Percentiles rank a stretch among this genome's conserved stretches.
Evolutionary conservation across 2,888 invertebrate genomes (phyloP).

Genomic region (Junonia oenone): DNA sequence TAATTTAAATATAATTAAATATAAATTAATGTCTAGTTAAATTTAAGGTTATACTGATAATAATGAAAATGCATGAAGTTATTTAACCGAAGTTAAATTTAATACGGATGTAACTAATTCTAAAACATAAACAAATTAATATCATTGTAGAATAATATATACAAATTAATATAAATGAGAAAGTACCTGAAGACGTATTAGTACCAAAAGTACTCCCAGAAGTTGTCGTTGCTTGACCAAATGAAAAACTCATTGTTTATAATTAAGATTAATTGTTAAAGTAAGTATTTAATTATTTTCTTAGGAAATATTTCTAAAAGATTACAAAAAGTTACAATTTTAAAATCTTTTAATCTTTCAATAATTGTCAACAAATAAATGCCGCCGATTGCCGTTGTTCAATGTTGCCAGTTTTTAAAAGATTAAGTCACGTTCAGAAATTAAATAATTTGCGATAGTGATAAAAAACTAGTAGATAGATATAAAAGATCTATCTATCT

Average conservation of each 20-base stretch:
- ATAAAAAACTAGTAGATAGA: neutral
- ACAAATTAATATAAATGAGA: neutral
- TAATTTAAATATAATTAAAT: no score
- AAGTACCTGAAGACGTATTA: slow-evolving; percentile 52
- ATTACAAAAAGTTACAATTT: neutral
- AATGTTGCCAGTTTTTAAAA: neutral
- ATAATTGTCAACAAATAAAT: slow-evolving; percentile 10
- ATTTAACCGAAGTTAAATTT: neutral
- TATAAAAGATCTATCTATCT: no score
- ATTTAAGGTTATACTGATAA: slow-evolving; percentile 7
- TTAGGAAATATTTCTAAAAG: neutral
- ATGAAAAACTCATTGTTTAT: slow-evolving; percentile 52
- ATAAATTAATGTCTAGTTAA: no score
- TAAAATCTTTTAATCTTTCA: neutral
- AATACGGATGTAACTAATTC: neutral
- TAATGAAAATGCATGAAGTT: neutral
- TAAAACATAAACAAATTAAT: neutral
- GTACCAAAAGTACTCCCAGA: slow-evolving; percentile 55
- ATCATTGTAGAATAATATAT: neutral
- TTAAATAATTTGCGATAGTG: no score
- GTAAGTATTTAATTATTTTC: neutral
- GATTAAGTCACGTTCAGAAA: no score
- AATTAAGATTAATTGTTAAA: neutral
- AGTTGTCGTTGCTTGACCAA: slow-evolving; percentile 54
- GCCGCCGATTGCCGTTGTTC: neutral